Evolutionary conservation across 2,888 invertebrate genomes (phyloP).

Genomic region (Apodemia mormo): DNA sequence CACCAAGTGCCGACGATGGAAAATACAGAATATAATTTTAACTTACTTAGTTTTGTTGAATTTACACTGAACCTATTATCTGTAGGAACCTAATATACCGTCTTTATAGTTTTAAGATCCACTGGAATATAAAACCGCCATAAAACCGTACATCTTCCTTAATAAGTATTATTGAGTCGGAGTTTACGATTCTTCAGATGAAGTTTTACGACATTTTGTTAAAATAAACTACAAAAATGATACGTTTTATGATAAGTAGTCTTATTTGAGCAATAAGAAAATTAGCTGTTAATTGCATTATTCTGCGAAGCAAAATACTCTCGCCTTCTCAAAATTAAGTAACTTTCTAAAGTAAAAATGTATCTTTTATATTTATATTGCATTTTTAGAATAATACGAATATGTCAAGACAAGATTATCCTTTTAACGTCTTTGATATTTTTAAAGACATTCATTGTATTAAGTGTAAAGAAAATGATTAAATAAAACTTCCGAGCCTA

Average conservation of each 20-base stretch:
- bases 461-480: no score
- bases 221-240: conserved; percentile 5
- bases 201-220: conserved; percentile 25
- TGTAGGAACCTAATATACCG: conserved; percentile 18
- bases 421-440: no score
- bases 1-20: no score
- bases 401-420: no score
- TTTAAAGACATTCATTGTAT: no score
- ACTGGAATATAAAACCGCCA: conserved; percentile 18
- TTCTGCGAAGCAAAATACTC: no score
- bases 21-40: no score
- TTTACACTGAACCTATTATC: conserved; percentile 16
- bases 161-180: conserved; percentile 26
- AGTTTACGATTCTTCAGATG: conserved; percentile 24
- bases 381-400: no score
- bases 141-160: conserved; percentile 29
- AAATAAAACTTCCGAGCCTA: no score
- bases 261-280: background rate
- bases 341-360: no score
- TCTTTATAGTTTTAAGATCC: conserved; percentile 25
- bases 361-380: no score
- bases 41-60: background rate
- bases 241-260: conserved; percentile 6
- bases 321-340: no score
- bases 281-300: background rate